Evolutionary conservation across 2,797 vertebrate genomes (phyloP).

Genomic region (Emydoidea blandingii): DNA sequence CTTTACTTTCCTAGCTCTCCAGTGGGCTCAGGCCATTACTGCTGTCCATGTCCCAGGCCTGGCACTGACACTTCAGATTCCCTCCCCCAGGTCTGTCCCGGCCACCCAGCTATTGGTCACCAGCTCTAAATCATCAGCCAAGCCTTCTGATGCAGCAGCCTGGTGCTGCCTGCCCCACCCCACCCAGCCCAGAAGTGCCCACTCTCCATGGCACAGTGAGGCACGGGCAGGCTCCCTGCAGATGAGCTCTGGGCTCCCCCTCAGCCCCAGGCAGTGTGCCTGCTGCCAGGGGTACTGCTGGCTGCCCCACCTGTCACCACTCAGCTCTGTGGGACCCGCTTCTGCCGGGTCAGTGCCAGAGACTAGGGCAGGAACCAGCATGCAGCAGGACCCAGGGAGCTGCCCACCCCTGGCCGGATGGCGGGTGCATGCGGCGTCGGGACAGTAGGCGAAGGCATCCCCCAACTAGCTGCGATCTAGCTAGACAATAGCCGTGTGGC

Average conservation of each 20-base stretch:
- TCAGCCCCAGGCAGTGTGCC: too few relatives aligned
- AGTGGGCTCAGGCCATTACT: not conserved
- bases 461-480: too few relatives aligned
- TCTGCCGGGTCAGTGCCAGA: not conserved
- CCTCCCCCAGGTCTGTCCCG: not conserved
- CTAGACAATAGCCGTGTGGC: too few relatives aligned
- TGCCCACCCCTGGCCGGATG: too few relatives aligned
- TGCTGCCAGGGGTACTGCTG: not conserved
- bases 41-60: not conserved
- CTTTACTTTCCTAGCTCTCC: not conserved
- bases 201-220: too few relatives aligned
- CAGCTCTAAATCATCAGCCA: not conserved
- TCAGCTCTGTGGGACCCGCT: not conserved
- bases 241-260: not conserved
- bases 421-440: too few relatives aligned
- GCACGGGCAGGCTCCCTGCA: not conserved
- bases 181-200: rapidly evolving
- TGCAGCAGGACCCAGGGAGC: too few relatives aligned
- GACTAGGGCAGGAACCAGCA: not conserved
- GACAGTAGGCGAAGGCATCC: too few relatives aligned
- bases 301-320: too few relatives aligned
- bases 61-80: rapidly evolving
- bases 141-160: rapidly evolving
- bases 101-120: not conserved
- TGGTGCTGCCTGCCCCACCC: rapidly evolving